These are phyloP conservation scores for Proisotoma minuta DNA, from an alignment of 2,888 invertebrate genomes.

Conservation along the genomic window DNA sequence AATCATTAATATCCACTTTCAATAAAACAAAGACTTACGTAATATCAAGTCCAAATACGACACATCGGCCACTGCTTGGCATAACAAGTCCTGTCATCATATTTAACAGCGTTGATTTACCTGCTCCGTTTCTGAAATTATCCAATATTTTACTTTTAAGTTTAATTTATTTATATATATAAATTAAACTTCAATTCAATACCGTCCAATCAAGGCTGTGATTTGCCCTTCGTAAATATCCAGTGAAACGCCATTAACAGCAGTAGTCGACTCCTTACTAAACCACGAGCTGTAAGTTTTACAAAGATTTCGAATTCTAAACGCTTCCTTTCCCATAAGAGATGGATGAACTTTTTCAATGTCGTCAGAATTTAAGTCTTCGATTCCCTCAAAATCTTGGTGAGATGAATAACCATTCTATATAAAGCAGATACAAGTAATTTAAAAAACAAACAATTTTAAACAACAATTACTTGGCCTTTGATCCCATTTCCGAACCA, in stretches of 20 bases:
- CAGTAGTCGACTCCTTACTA: slow-evolving; percentile 59
- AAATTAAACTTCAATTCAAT: not conserved
- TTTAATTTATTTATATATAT: not conserved
- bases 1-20: slow-evolving; percentile 1
- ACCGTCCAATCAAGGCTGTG: slow-evolving; percentile 68
- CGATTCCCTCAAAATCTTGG: slow-evolving; percentile 48
- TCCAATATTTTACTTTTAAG: not conserved
- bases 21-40: slow-evolving; percentile 52
- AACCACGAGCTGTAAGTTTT: slow-evolving; percentile 67
- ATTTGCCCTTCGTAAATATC: slow-evolving; percentile 82
- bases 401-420: too few species aligned
- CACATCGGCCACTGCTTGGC: slow-evolving; percentile 68
- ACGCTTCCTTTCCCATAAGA: slow-evolving; percentile 69
- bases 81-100: slow-evolving; percentile 75
- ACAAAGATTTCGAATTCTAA: slow-evolving; percentile 67
- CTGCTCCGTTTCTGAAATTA: slow-evolving; percentile 65
- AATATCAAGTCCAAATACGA: slow-evolving; percentile 70
- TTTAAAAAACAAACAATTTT: not conserved
- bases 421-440: not conserved
- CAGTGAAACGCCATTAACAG: slow-evolving; percentile 61
- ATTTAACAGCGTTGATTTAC: slow-evolving; percentile 80
- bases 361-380: slow-evolving; percentile 57
- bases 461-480: not conserved
- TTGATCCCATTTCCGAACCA: slow-evolving; percentile 65
- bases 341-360: slow-evolving; percentile 70